Conservation (phyloP, 2,797 vertebrate species). For the Heliangelus exortis region DNA sequence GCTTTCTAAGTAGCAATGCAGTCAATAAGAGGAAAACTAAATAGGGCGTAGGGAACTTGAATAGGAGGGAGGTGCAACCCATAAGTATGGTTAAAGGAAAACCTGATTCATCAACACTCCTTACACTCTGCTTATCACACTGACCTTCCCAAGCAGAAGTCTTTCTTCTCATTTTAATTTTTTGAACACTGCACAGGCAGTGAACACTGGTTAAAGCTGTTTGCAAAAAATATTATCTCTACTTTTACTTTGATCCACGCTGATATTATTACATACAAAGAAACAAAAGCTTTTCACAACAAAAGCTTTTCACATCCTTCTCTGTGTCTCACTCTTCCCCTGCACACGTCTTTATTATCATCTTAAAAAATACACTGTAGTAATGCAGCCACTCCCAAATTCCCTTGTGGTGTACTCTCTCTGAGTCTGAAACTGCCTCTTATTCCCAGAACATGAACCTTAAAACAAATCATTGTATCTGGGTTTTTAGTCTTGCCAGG, state of each 20-base stretch:
- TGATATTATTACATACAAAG: neutral
- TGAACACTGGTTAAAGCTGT: neutral
- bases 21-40: neutral
- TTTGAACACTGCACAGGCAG: neutral
- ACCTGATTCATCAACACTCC: neutral
- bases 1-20: neutral
- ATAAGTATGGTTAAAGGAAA: neutral
- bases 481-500: conserved; percentile 37
- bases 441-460: conserved; percentile 62
- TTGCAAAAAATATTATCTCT: neutral
- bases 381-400: conserved; percentile 57
- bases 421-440: conserved; percentile 55
- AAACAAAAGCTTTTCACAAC: neutral
- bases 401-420: conserved; percentile 34
- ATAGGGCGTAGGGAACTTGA: neutral
- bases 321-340: neutral
- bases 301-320: neutral
- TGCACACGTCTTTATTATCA: neutral
- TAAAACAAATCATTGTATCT: conserved; percentile 67
- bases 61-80: neutral
- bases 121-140: neutral
- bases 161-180: neutral
- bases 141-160: neutral
- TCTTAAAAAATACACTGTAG: conserved; percentile 43
- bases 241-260: neutral